Base-by-base conservation (phyloP, 2,113 vertebrate species). In the Narcine bancroftii region DNA sequence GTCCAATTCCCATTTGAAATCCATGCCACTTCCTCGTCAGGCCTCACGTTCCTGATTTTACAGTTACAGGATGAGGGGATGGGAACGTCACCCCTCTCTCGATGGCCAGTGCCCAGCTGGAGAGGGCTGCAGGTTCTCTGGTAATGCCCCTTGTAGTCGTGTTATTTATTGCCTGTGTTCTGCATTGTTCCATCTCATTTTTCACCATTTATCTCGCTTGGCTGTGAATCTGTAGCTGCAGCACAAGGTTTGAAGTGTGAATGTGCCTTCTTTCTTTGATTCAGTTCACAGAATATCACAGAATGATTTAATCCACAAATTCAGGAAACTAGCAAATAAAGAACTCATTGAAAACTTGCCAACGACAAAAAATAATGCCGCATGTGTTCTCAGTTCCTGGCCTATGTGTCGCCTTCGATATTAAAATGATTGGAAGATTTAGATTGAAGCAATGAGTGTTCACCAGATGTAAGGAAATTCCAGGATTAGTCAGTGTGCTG, bases 401-500 rank as follows among this genome's bases (percentile, higher is more conserved):
- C 7, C 81, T 60, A 87, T 36, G 53, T 21, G n/a, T n/a, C 33
- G 19, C 53, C n/a, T 60, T 60, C 36, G 81, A 60, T 19, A 87
- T 56, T 21, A 6, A 36, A 56, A n/a, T n/a, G n/a, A 6, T 15
- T 87, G 17, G 53, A 75, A 39, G n/a, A 75, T 39, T 36, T 36
- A 36, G 53, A 21, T 36, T 87, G 53, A 36, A 87, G n/a, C 81
- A 60, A 29, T 85, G 81, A 36, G 53, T 87, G 81, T 42, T 87
- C 53, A 63, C 53, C 53, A 87, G 81, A 60, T 63, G 81, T 21
- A 29, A 63, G 53, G 53, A 87, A 87, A 87, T 87, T 87, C 81
- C n/a, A 60, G 50, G 29, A 56, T 85, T 11, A 85, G 15, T 85
- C 81, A 56, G 29, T 36, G 1, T 21, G 53, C 33, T 15, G 15